Evolutionary conservation across 2,797 vertebrate genomes (phyloP), one percentile per base, ranked within the genome.

Genomic region (Eremophila alpestris): DNA sequence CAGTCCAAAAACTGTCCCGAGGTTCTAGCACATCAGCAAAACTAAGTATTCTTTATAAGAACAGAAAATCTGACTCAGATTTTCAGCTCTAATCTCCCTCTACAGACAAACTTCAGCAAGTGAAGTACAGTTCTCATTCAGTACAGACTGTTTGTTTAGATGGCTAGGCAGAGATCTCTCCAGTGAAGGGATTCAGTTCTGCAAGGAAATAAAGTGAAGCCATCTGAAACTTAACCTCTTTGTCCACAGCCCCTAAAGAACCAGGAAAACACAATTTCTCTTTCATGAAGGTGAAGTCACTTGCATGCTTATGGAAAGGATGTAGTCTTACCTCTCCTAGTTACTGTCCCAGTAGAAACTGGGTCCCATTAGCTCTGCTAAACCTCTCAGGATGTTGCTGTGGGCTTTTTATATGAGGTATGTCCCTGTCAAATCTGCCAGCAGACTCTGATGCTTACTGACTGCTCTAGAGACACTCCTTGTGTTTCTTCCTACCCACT

Each of bases 21-120:
- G 27, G 29, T 90, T 88, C 62, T 86, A 10, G 77, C 32, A 21
- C 36, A 65, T 83, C 69, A 91, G 48, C 59, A 83, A 88, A 78
- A 59, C 62, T 73, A n/a, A 83, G 51, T 52, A 43, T 30, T 51
- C 32, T 68, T 90, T 62, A 13, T 74, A 45, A 69, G 52, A 73
- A 21, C 59, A 73, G 51, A 38, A 38, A 43, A 17, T 62, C 26
- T 85, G 56, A 6, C 43, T 92, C 20, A 7, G 22, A 65, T 93
- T 88, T 87, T 75, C 41, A 63, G 63, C 80, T 91, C 89, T 79
- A 41, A 82, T 94, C 95, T 96, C 95, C 87, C 77, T 94, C 89
- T 95, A 90, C 89, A 94, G 93, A 93, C 85, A 67, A 71, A 88
- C 75, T 75, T 84, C 14, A 88, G 79, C 54, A 93, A 92, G 51